Conservation (phyloP, 2,113 vertebrate genomes). For the Circaetus cinerascens region DNA sequence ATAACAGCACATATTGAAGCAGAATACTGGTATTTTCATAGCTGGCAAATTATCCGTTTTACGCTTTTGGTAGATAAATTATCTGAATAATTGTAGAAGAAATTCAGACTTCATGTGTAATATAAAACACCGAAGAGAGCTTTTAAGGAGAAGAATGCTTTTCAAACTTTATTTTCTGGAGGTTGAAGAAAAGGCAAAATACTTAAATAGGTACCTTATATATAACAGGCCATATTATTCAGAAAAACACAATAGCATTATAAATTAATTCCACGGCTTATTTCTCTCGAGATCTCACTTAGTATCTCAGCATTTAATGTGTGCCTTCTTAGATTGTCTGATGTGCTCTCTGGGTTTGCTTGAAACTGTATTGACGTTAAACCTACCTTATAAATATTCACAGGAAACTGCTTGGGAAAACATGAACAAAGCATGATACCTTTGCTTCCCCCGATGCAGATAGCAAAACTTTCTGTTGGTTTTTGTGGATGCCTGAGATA, state of each 20-base stretch:
- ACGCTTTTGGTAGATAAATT: constrained; percentile 8
- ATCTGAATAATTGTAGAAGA: constrained; percentile 15
- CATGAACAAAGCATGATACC: not conserved
- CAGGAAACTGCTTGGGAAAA: not conserved
- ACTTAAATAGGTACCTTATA: not conserved
- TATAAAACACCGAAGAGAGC: not conserved
- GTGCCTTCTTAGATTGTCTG: not conserved
- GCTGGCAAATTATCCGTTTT: constrained; percentile 22
- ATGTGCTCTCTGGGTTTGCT: not conserved
- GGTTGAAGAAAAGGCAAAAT: not conserved
- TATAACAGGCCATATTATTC: not conserved
- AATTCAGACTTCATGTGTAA: not conserved
- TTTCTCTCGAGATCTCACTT: not conserved
- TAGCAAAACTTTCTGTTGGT: not conserved
- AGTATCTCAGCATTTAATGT: not conserved
- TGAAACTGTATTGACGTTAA: not conserved
- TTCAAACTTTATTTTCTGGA: constrained; percentile 47
- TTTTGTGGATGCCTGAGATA: not conserved
- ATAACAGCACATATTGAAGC: not conserved
- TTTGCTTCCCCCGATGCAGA: not conserved
- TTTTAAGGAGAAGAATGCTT: constrained; percentile 37
- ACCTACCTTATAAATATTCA: not conserved
- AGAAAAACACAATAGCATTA: not conserved
- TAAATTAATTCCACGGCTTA: not conserved
- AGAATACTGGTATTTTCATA: constrained; percentile 6